Evolutionary conservation across 2,888 invertebrate genomes (phyloP), one percentile per base, ranked within the genome.

Genomic region (Pachydiplax longipennis): DNA sequence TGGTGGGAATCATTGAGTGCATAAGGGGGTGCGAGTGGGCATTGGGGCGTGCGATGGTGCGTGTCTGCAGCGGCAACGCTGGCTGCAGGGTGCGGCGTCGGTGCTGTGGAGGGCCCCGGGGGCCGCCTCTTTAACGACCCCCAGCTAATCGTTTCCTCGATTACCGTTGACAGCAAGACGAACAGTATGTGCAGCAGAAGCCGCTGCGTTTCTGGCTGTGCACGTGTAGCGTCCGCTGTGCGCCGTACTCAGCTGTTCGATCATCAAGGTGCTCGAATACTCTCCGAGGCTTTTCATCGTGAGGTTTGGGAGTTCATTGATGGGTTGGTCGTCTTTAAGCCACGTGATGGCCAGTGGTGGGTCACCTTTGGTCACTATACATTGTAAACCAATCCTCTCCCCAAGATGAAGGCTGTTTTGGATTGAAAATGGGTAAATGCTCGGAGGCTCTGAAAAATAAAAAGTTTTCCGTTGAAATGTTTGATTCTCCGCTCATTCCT

Each of bases 171-270:
- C 93, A 91, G 92, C 92, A 80, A 93, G 92, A 58, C 91, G 91
- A 25, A 93, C 92, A 22, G 92, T 92, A 92, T 92, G 92, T 44
- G 92, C 92, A 90, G 92, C 92, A 91, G 92, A 92, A 80, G 98
- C 97, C 91, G 98, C 97, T 90, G 96, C 95, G 94, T 98, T 98
- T 92, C 96, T 96, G 2, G 98, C 98, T 37, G 96, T 96, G 93
- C 98, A 98, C 61, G 97, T 96, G 93, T 98, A 98, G 93, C 98
- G 97, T 48, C 98, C 98, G 91, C 98, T 92, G 91, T 73, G 92
- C 92, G 91, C 91, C 13, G 93, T 92, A 58, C 92, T 92, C 90
- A 93, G 91, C 18, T 92, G 91, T 80, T 93, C 93, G 83, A 93
- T 93, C 90, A 92, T 92, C 37, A 93, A 91, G 35, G 93, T 92